Percentiles rank a stretch among this genome's conserved stretches.
Evolutionary conservation across 2,797 vertebrate species (phyloP).

Genomic region (Hyperoplus lanceolatus): DNA sequence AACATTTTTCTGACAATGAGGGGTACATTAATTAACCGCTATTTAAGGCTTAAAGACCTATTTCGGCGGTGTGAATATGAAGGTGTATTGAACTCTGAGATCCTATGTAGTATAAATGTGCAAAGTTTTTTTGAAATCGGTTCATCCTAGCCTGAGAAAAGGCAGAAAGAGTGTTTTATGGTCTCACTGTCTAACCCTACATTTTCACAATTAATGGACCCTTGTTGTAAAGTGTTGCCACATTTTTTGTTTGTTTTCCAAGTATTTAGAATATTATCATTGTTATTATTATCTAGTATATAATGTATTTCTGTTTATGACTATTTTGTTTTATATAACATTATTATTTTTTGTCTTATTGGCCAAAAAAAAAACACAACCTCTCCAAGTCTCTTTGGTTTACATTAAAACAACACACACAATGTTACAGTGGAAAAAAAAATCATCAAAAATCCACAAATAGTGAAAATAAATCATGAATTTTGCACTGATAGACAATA

Average conservation of each 20-base stretch:
- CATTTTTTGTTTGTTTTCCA: constrained; percentile 70
- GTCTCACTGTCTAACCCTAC: too few relatives aligned
- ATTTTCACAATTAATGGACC: too few relatives aligned
- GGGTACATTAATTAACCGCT: too few relatives aligned
- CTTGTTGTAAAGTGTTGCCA: constrained; percentile 46
- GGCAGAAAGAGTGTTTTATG: too few relatives aligned
- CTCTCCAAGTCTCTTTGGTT: constrained; percentile 63
- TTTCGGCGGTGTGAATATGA: too few relatives aligned
- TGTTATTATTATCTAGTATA: constrained; percentile 68
- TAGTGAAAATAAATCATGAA: background rate
- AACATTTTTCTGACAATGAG: background rate
- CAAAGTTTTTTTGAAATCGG: too few relatives aligned
- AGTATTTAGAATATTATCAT: constrained; percentile 72
- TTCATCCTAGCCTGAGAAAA: too few relatives aligned
- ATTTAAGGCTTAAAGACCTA: too few relatives aligned
- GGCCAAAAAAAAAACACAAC: constrained; percentile 39
- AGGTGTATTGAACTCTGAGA: too few relatives aligned
- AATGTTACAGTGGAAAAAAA: constrained; percentile 23
- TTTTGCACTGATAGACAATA: constrained; percentile 65
- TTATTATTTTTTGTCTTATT: constrained; percentile 58
- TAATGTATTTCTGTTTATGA: constrained; percentile 69
- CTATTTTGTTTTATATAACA: constrained; percentile 66
- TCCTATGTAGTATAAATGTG: too few relatives aligned
- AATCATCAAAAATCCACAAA: background rate
- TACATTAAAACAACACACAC: constrained; percentile 46